A percentile compares a stretch with the other conserved stretches of the same genome.
Conservation (phyloP, 2,888 invertebrate species). For the Hemithea aestivaria region DNA sequence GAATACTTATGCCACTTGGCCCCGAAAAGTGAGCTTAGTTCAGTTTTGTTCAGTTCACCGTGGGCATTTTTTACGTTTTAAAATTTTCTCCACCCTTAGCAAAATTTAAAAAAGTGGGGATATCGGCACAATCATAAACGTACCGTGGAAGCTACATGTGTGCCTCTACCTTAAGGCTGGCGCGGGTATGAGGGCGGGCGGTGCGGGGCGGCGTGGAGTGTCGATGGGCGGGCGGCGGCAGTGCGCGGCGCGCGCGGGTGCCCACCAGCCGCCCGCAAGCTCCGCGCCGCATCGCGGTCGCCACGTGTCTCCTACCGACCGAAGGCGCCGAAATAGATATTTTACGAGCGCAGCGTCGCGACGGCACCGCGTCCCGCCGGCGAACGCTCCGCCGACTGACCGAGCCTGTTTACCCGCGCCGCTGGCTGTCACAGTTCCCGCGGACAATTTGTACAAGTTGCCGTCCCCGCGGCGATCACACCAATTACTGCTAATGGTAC, state of each 20-base stretch:
- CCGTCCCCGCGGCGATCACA: constrained; percentile 11
- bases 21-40: no score
- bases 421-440: constrained; percentile 10
- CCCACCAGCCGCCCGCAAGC: constrained; percentile 46
- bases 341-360: constrained; percentile 27
- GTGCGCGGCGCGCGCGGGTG: constrained; percentile 67
- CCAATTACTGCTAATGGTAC: constrained; percentile 13
- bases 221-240: constrained; percentile 37
- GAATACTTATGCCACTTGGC: no score
- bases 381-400: constrained; percentile 6
- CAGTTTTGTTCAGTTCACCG: no score
- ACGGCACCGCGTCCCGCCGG: constrained; percentile 12
- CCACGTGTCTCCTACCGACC: constrained; percentile 27
- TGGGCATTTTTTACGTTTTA: no score
- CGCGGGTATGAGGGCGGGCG: constrained; percentile 21
- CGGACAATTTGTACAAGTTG: constrained; percentile 2
- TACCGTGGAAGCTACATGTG: no score
- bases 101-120: no score
- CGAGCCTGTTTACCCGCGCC: constrained; percentile 6
- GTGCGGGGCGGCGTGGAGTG: constrained; percentile 21
- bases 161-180: no score
- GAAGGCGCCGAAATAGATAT: constrained; percentile 29
- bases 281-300: constrained; percentile 33
- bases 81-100: no score
- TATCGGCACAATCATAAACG: no score